phyloP scores from a whole-genome alignment of 1,140 invertebrate genomes.

The Leptinotarsa defecta region DNA sequence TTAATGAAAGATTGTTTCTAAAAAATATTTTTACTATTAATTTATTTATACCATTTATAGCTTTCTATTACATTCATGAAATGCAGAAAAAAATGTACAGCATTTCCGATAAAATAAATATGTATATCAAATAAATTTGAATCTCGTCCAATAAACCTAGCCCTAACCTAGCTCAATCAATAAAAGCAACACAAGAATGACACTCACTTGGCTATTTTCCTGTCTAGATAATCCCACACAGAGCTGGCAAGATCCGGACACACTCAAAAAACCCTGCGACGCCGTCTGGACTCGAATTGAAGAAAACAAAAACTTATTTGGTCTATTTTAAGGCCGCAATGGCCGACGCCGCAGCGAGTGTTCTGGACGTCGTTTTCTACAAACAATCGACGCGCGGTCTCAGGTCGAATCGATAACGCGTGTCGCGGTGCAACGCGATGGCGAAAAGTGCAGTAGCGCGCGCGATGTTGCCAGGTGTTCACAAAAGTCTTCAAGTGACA shows the following conservation, averaged over 20 bases:
- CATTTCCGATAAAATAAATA: too few relatives aligned
- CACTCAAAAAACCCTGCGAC: background rate
- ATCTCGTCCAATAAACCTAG: background rate
- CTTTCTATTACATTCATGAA: too few relatives aligned
- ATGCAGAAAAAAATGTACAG: too few relatives aligned
- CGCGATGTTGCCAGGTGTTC: background rate
- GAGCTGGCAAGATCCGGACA: background rate
- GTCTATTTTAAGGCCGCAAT: background rate
- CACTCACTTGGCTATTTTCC: slow-evolving; percentile 3
- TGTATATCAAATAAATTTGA: too few relatives aligned
- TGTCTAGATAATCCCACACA: background rate
- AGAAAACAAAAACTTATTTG: background rate
- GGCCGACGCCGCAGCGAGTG: background rate
- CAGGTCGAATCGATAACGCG: slow-evolving; percentile 4
- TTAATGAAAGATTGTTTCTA: too few relatives aligned
- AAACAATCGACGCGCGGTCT: slow-evolving; percentile 7
- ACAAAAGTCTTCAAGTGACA: too few relatives aligned
- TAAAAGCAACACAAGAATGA: background rate
- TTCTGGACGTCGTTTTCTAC: background rate
- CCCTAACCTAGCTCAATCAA: background rate
- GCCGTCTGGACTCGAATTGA: background rate
- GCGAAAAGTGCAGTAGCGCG: background rate
- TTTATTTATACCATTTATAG: too few relatives aligned
- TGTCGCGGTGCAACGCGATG: slow-evolving; percentile 1
- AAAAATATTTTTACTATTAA: too few relatives aligned